phyloP scores from a whole-genome alignment of 2,888 invertebrate genomes.

The Melanostoma scalare region DNA sequence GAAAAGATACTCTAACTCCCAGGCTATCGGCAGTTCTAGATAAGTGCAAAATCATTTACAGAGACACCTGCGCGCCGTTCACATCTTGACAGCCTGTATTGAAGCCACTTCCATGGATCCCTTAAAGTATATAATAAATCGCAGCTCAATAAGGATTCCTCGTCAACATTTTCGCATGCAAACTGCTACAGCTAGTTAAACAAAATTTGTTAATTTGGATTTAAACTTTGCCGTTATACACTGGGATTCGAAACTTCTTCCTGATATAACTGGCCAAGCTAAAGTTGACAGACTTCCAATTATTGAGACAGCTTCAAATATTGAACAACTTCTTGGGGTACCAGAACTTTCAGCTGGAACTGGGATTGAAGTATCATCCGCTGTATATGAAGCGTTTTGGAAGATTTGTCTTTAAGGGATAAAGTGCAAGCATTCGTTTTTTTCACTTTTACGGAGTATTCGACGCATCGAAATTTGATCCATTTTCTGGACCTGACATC shows the following conservation, averaged over 20 bases:
- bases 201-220: neutral
- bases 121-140: neutral
- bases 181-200: neutral
- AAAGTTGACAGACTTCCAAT: constrained; percentile 35
- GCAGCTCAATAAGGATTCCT: neutral
- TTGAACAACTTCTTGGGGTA: constrained; percentile 29
- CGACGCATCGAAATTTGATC: neutral
- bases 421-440: constrained; percentile 28
- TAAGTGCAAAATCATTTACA: constrained; percentile 31
- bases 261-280: constrained; percentile 10
- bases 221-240: constrained; percentile 12
- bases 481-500: constrained; percentile 5
- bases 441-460: constrained; percentile 30
- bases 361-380: constrained; percentile 26
- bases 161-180: neutral
- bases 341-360: constrained; percentile 20
- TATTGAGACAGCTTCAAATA: neutral
- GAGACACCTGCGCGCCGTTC: constrained; percentile 24
- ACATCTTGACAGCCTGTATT: neutral
- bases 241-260: constrained; percentile 5
- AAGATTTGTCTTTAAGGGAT: constrained; percentile 11
- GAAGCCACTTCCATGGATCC: too few species aligned
- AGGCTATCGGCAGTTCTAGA: constrained; percentile 44
- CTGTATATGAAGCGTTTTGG: constrained; percentile 17
- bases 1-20: neutral